Evolutionary conservation across 2,113 vertebrate species (phyloP), one percentile per base, ranked within the genome.

Genomic region (Illadopsis cleaveri): DNA sequence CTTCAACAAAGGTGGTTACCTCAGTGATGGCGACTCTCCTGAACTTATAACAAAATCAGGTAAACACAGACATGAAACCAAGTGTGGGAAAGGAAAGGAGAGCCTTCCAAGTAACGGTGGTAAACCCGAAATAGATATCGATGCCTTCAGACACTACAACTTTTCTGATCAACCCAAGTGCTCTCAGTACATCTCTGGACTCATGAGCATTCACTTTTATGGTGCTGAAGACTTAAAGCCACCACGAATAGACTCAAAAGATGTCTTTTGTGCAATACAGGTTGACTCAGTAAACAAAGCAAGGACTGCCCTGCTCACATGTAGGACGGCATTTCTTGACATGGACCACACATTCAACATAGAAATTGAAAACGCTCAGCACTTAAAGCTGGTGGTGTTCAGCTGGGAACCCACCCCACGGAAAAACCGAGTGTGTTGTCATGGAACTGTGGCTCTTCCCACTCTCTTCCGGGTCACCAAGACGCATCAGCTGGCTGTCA

Each of bases 261-360:
- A 99, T 42, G 98, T 99, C 77, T 99, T 99, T 93, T 99, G 99
- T 95, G 99, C 99, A 94, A 99, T 99, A 97, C 99, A 99, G 92
- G 99, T 99, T 77, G 99, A 99, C 97, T 99, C 99, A 0, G 99
- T 99, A 44, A 99, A 99, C 87, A 99, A 99, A 97, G 99, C 99
- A 24, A 98, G 99, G 51, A 99, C 99, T 11, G 99, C 99, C 22
- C 98, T 99, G 79, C 99, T 99, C 51, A 99, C 99, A 0, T 99
- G 99, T 73, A 98, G 98, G 88, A 99, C 99, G 1, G 93, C 99
- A 2, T 99, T 99, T 97, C 97, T 99, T 54, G 99, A 99, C 88
- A 99, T 99, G 99, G 99, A 99, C 96, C 99, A 99, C 97, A 99
- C 99, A 2, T 99, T 99, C 96, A 99, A 99, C 97, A 99, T 99